phyloP scores from a whole-genome alignment of 2,888 invertebrate species.

The Charanyca ferruginea region DNA sequence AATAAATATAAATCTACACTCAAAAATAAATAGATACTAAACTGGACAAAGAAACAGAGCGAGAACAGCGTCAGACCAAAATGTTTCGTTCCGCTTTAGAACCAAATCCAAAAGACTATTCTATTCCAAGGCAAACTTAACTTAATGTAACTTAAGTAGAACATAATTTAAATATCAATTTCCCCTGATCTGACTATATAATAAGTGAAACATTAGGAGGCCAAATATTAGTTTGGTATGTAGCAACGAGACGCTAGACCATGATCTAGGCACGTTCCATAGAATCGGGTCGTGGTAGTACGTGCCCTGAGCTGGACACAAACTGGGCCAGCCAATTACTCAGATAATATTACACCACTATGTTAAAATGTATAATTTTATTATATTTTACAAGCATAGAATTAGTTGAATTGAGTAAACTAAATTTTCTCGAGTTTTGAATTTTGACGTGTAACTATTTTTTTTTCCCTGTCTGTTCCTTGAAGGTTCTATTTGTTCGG shows the following conservation, averaged over 20 bases:
- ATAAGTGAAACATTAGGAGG: conserved; percentile 42
- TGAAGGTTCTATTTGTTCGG: neutral
- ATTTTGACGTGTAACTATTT: neutral
- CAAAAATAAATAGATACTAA: neutral
- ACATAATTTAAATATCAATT: conserved; percentile 40
- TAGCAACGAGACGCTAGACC: conserved; percentile 56
- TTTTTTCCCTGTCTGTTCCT: too few species aligned
- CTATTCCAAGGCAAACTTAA: conserved; percentile 20
- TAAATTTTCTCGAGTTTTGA: neutral
- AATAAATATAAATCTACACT: neutral
- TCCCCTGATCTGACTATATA: conserved; percentile 25
- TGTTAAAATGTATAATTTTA: conserved; percentile 35
- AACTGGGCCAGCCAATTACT: conserved; percentile 81
- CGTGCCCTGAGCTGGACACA: conserved; percentile 74
- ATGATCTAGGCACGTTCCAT: conserved; percentile 79
- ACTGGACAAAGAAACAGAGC: conserved; percentile 43
- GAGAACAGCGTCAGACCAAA: conserved; percentile 26
- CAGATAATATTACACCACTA: conserved; percentile 63
- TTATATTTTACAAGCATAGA: conserved; percentile 17
- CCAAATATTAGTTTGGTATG: conserved; percentile 48
- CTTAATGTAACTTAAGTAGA: conserved; percentile 39
- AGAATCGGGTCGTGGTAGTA: conserved; percentile 76
- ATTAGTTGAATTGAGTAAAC: neutral
- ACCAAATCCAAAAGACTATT: conserved; percentile 38
- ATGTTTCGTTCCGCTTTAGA: conserved; percentile 45